Percentiles rank a stretch among this genome's conserved stretches.
These are phyloP conservation scores for Scaptomyza caliginosa DNA, from an alignment of 2,888 invertebrate species.

Conservation along the genomic window DNA sequence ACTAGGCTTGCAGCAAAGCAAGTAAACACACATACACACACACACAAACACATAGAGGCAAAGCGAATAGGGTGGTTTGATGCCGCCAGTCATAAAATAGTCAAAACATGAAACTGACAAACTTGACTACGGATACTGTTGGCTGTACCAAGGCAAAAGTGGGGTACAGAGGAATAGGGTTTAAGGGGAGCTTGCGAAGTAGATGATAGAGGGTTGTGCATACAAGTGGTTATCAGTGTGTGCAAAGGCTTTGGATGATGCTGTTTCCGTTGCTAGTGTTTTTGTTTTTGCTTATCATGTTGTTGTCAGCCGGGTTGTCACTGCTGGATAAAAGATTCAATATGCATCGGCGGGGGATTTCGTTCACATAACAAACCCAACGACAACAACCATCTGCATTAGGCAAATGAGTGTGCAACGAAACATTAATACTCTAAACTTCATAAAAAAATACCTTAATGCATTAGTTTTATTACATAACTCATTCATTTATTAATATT, in stretches of 20 bases:
- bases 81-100: constrained; percentile 49
- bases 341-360: constrained; percentile 36
- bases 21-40: background rate
- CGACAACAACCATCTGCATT: background rate
- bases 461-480: background rate
- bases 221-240: constrained; percentile 73
- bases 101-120: constrained; percentile 57
- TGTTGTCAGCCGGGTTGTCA: constrained; percentile 11
- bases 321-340: constrained; percentile 38
- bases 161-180: background rate
- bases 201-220: constrained; percentile 38
- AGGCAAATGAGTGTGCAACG: background rate
- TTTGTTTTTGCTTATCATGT: constrained; percentile 10
- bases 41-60: constrained; percentile 2
- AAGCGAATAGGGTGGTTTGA: constrained; percentile 62
- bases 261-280: background rate
- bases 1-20: constrained; percentile 36
- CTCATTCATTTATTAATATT: background rate
- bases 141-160: constrained; percentile 41
- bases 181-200: background rate
- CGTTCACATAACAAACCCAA: constrained; percentile 3
- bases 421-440: background rate
- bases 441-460: background rate
- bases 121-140: constrained; percentile 46
- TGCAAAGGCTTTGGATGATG: constrained; percentile 20